Base-by-base conservation (phyloP, 1,140 invertebrate genomes). In the Radopholus similis region DNA sequence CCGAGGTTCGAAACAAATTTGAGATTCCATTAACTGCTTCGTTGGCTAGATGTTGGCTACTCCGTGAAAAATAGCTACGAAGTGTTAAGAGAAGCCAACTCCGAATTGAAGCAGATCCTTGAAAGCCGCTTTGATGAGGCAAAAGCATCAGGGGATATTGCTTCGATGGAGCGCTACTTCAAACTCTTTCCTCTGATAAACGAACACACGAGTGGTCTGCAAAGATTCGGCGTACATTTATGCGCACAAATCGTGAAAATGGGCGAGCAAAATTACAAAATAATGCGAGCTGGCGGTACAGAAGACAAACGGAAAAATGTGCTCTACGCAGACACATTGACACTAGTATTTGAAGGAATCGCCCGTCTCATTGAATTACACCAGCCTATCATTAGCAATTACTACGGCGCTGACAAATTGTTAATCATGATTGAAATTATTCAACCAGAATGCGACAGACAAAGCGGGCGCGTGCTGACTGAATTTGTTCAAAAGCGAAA, bases 121-220 rank as follows among this genome's bases (percentile, higher is more conserved):
- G 88, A 88, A 26, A 86, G 86, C 42, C 90, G 90, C 76, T 94
- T 98, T 83, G 91, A 95, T 79, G 91, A 95, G 76, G 92, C 95
- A 30, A 89, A 96, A 0, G 88, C 88, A 63, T 88, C 88, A 51
- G 90, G 92, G 80, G 94, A 98, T 85, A 86, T 83, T 23, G 90
- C 90, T 3, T 91, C 91, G 2, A 90, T 97, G 18, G 94, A 97
- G 81, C 83, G 94, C 70, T 94, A 97, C 83, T 98, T 98, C 82
- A 98, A 97, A 85, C 90, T 98, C 77, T 98, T 97, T 84, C 95
- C 95, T 2, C 86, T 97, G 26, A 85, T 98, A 4, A 92, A 91
- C 44, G 90, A 93, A 84, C 90, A 96, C 70, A 87, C 90, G 47
- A 91, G 92, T 78, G 95, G 95, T 0, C 86, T 98, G 1, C 88